Conservation (phyloP, 2,888 invertebrate genomes). For the Drosophila anomalata region DNA sequence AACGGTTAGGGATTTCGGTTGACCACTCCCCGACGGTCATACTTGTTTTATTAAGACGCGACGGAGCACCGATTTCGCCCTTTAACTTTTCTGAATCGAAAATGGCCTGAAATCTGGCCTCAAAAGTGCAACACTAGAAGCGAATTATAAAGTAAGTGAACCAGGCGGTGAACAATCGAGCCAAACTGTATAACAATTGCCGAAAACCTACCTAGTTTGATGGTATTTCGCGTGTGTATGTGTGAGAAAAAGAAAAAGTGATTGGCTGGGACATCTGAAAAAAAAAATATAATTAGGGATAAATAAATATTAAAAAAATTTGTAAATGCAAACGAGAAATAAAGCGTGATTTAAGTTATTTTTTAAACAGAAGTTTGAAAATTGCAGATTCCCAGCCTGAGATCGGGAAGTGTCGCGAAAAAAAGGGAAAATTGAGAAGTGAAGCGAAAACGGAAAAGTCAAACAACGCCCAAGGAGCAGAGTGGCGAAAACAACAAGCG, state of each 20-base stretch:
- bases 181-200: not conserved
- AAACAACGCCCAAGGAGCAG: slow-evolving; percentile 46
- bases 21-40: slow-evolving; percentile 10
- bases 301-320: not conserved
- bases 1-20: not conserved
- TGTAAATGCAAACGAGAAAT: not conserved
- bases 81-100: slow-evolving; percentile 14
- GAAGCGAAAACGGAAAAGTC: slow-evolving; percentile 10
- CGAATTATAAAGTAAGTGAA: slow-evolving; percentile 27
- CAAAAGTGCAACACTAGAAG: slow-evolving; percentile 22
- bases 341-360: not conserved
- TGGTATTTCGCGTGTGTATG: slow-evolving; percentile 2
- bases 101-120: slow-evolving; percentile 31
- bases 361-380: too few species aligned
- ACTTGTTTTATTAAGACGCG: slow-evolving; percentile 16
- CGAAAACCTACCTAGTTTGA: not conserved
- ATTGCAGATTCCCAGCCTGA: too few species aligned
- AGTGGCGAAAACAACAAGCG: slow-evolving; percentile 42
- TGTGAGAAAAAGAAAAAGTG: slow-evolving; percentile 1
- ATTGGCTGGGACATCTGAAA: not conserved
- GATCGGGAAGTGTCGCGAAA: not conserved
- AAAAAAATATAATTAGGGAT: not conserved
- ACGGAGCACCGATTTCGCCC: slow-evolving; percentile 16
- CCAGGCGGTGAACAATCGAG: not conserved
- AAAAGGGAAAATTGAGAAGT: not conserved